Base-by-base conservation (phyloP, 2,113 vertebrate species). In the Rhinopomastus cyanomelas region DNA sequence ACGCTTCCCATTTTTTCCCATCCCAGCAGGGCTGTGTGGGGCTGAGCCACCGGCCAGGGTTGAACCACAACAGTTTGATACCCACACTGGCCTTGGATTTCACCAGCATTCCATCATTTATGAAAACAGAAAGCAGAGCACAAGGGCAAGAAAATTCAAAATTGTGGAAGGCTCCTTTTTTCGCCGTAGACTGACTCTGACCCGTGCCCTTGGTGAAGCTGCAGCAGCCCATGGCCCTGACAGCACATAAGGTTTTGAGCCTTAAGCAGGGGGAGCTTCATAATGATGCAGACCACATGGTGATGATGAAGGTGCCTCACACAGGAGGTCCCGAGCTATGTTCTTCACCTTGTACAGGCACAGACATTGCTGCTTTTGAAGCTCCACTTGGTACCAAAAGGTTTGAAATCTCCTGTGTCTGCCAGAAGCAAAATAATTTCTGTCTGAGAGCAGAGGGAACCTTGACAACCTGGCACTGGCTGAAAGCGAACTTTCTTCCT, bases 391-490 rank as follows among this genome's bases (percentile, higher is more conserved):
- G 67, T 85, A 72, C 42, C 30, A 18, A 76, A 55, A 0, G 2
- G 49, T 74, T 89, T 89, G 21, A 76, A 92, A 69, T 30, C 52
- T 69, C 71, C 80, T 66, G 42, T n/a, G 59, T 51, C 55, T 81
- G 46, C 72, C 66, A 80, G 34, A 78, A 65, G 62, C 5, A n/a
- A 26, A 67, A 77, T 92, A 85, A 83, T 36, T 30, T 27, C 21
- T 64, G 73, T 68, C 76, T 68, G 71, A 62, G 76, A 85, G 93
- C 88, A 88, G 20, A 88, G 81, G 92, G 94, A 96, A 95, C 95
- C 94, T 83, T 96, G 95, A 93, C 92, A 97, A 90, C 89, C 87
- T 96, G 90, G 87, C 89, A 80, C 42, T 85, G 1, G 0, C 77
- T 96, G 93, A 95, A 94, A 89, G 62, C 0, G 0, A 94, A 91